phyloP scores from a whole-genome alignment of 2,888 invertebrate species.

The Actias luna region DNA sequence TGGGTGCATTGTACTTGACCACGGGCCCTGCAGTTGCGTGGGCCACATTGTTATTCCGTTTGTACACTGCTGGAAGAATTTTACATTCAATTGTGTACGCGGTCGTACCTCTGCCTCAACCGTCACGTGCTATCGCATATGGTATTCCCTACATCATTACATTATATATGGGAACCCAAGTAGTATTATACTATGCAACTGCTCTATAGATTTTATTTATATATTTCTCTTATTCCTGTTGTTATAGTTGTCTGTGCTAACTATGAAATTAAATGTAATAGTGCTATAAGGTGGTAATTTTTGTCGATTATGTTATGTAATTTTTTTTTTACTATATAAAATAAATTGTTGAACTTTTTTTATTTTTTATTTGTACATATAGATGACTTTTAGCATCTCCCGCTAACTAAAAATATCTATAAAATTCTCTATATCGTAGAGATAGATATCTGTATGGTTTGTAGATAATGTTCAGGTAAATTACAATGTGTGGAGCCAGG shows the following conservation, averaged over 20 bases:
- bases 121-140: slow-evolving; percentile 60
- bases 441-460: too few relatives aligned
- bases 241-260: background rate
- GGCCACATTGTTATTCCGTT: slow-evolving; percentile 66
- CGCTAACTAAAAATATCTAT: background rate
- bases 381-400: background rate
- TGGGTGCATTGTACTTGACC: slow-evolving; percentile 82
- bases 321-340: background rate
- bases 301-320: background rate
- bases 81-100: slow-evolving; percentile 86
- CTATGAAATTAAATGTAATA: background rate
- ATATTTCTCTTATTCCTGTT: background rate
- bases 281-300: background rate
- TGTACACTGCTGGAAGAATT: slow-evolving; percentile 79
- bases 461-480: too few relatives aligned
- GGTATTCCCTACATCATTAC: slow-evolving; percentile 47
- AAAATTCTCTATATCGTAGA: background rate
- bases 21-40: slow-evolving; percentile 75
- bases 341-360: background rate
- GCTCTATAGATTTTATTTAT: slow-evolving; percentile 34
- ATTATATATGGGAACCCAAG: slow-evolving; percentile 62
- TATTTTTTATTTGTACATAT: background rate
- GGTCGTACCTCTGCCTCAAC: slow-evolving; percentile 83
- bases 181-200: slow-evolving; percentile 47
- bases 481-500: too few relatives aligned